These are phyloP conservation scores for Crioceris asparagi DNA, from an alignment of 2,888 invertebrate species.

Conservation along the genomic window DNA sequence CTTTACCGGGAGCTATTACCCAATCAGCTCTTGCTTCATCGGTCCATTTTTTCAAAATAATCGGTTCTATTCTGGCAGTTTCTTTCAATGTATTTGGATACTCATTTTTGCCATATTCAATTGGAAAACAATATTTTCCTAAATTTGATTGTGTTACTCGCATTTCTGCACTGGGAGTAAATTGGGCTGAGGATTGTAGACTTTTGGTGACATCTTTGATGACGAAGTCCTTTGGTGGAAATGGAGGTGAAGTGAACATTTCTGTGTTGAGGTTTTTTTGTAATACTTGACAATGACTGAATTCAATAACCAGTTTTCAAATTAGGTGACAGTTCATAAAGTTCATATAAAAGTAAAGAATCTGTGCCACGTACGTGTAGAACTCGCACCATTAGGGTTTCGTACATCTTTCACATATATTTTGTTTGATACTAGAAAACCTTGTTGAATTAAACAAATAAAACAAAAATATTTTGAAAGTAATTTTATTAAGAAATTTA, in stretches of 20 bases:
- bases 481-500: constrained; percentile 36
- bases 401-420: too few relatives aligned
- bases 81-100: constrained; percentile 11
- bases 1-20: constrained; percentile 45
- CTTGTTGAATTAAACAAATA: neutral
- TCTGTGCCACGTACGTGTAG: too few relatives aligned
- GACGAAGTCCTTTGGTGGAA: constrained; percentile 32
- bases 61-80: constrained; percentile 19
- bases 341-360: neutral
- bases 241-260: constrained; percentile 33
- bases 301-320: neutral
- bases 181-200: constrained; percentile 34
- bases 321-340: neutral
- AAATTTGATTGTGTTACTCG: constrained; percentile 41
- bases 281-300: neutral
- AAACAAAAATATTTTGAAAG: too few relatives aligned
- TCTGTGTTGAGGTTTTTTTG: too few relatives aligned
- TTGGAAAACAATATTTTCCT: constrained; percentile 40
- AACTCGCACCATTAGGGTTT: too few relatives aligned
- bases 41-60: constrained; percentile 40
- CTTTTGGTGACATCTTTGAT: constrained; percentile 26
- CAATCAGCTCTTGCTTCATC: constrained; percentile 42
- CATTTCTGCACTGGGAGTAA: constrained; percentile 39
- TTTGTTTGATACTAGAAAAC: neutral
- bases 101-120: constrained; percentile 38